Percentiles rank a stretch among this genome's conserved stretches.
Evolutionary conservation across 2,797 vertebrate species (phyloP).

Genomic region (Balearica regulorum): DNA sequence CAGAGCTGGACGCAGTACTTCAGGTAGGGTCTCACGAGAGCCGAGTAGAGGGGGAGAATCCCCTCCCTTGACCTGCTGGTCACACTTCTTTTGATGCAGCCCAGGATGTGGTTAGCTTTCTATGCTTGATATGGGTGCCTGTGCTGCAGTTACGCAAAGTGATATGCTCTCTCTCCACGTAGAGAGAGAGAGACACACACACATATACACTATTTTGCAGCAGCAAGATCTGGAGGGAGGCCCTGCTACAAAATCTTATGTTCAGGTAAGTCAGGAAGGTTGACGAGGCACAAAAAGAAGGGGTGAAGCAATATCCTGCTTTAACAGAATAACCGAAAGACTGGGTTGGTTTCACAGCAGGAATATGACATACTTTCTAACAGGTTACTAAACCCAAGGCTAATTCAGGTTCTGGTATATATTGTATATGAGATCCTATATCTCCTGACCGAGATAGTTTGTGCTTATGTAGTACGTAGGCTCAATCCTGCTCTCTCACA

Average conservation of each 20-base stretch:
- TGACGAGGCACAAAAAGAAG: background rate
- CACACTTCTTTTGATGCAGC: too few relatives aligned
- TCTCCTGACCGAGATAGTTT: background rate
- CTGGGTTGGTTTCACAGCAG: background rate
- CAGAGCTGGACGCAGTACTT: too few relatives aligned
- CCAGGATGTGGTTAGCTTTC: too few relatives aligned
- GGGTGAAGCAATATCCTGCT: background rate
- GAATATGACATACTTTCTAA: background rate
- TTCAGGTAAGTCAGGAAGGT: background rate
- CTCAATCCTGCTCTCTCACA: background rate
- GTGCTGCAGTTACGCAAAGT: background rate
- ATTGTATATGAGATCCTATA: background rate
- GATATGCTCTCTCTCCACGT: accelerated
- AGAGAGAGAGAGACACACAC: background rate
- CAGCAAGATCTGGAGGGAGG: background rate
- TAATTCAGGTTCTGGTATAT: background rate
- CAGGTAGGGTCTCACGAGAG: too few relatives aligned
- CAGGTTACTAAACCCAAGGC: background rate
- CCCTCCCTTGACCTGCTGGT: too few relatives aligned
- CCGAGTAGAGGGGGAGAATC: too few relatives aligned
- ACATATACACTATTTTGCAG: accelerated
- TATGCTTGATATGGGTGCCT: background rate
- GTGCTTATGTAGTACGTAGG: accelerated
- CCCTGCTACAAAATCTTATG: background rate
- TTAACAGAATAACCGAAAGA: background rate